Base-by-base conservation (phyloP, 2,113 vertebrate species). In the Gallinago undulata region DNA sequence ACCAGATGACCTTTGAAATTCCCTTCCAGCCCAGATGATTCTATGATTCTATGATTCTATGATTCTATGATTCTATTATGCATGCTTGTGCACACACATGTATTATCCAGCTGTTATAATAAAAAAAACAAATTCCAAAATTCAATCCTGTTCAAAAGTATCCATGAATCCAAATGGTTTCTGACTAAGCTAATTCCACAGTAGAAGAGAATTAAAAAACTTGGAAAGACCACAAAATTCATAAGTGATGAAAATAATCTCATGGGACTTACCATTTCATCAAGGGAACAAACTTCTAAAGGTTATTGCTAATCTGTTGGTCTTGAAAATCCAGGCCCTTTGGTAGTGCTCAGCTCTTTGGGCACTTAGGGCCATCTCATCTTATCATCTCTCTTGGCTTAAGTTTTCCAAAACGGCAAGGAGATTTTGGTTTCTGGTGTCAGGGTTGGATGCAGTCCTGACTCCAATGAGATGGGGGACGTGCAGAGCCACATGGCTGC, bases 1-100 rank as follows among this genome's bases (percentile, higher is more conserved):
- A 37, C 35, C 8, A 37, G 35, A 37, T 37, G 8, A 37, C 35
- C 35, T 37, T 37, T 37, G 35, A 37, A 37, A 8, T 37, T 37
- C 35, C 35, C 35, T 37, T 37, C 35, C 35, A 8, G 35, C 35
- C 35, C 35, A 37, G 35, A 37, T 37, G 35, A 37, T 37, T 37
- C 35, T 37, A 37, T 37, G 35, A 37, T 37, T 37, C 35, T 37
- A 37, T 37, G 35, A n/a, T n/a, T n/a, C n/a, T n/a, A 37, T 37
- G 35, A 37, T 37, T 37, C 35, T 37, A 37, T 37, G 35, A 37
- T 37, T 37, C 35, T 37, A 37, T 37, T 8, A 25, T 19, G 9
- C 7, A 24, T 7, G 4, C 11, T n/a, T 37, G 66, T 0, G 7
- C 12, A 30, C 66, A 67, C 31, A 28, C 1, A 7, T 1, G 15